Percentiles rank a stretch among this genome's conserved stretches.
phyloP scores from a whole-genome alignment of 2,888 invertebrate genomes.

The Aromia moschata region DNA sequence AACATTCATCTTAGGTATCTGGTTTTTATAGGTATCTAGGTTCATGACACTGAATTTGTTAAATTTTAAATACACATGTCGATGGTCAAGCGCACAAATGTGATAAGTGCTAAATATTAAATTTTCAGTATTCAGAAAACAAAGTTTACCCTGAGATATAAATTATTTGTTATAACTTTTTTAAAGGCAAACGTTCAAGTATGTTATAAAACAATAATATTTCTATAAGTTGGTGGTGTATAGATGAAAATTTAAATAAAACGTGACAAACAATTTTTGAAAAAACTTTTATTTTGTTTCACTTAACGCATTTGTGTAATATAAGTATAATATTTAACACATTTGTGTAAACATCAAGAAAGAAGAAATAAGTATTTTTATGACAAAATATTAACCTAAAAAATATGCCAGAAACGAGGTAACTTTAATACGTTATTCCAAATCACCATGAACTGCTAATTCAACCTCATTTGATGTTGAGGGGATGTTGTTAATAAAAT shows the following conservation, averaged over 20 bases:
- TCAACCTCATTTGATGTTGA: not conserved
- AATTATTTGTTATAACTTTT: too few relatives aligned
- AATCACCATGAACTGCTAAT: not conserved
- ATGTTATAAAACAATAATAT: not conserved
- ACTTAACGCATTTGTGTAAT: not conserved
- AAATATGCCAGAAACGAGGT: not conserved
- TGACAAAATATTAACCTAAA: not conserved
- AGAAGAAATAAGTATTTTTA: not conserved
- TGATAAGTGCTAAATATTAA: too few relatives aligned
- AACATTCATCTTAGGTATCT: too few relatives aligned
- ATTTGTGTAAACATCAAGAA: not conserved
- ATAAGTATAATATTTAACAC: not conserved
- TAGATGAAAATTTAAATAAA: not conserved
- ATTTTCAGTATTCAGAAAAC: not conserved
- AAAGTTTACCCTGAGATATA: not conserved
- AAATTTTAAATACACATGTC: too few relatives aligned
- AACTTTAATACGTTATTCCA: not conserved
- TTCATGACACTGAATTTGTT: too few relatives aligned
- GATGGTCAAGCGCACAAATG: not conserved
- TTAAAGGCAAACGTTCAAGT: too few relatives aligned
- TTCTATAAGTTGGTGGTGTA: not conserved
- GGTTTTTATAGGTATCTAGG: too few relatives aligned
- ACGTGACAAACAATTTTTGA: not conserved
- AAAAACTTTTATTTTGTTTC: not conserved
- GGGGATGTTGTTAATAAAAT: not conserved